Evolutionary conservation across 2,888 invertebrate genomes (phyloP), one percentile per base, ranked within the genome.

Genomic region (Byasa hedistus): DNA sequence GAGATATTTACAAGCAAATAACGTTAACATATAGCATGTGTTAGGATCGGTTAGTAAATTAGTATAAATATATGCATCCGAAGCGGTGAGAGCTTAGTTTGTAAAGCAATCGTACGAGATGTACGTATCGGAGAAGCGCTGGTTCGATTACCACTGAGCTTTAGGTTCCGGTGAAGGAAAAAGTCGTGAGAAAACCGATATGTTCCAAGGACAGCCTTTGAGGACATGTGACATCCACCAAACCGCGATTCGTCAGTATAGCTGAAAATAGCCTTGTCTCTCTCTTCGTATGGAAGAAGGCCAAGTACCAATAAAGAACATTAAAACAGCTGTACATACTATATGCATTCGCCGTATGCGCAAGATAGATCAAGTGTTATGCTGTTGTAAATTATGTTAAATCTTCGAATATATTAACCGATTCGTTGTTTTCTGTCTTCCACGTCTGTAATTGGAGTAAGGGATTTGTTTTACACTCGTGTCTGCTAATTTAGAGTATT

Each of bases 281-380:
- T 32, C 10, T 32, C 32, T 7, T 32, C 27, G 4, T 27, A 8
- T 27, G 27, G 27, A 8, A 27, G 27, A 27, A 27, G 8, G 27
- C 27, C 27, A 7, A 27, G 8, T 27, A 4, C 27, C 27, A 27
- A 27, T 8, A 27, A 27, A 7, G 27, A 8, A 8, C 8, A 27
- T 8, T 7, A 7, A 7, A 27, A 27, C 5, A 27, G 8, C 27
- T 27, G 2, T 27, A 7, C 27, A 27, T 27, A 27, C 8, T 55
- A 57, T 57, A 44, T 51, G 23, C 71, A 72, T 72, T 72, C 73
- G 70, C 76, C 74, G 70, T 72, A 71, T 70, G 76, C 72, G 76
- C 81, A 79, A 79, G 80, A 71, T 68, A 69, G 67, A 59, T 23
- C 48, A n/a, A 22, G 59, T 57, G 59, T 59, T 24, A 54, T 27